Conservation (phyloP, 2,888 invertebrate genomes). For the Drosophila parthenogenetica region DNA sequence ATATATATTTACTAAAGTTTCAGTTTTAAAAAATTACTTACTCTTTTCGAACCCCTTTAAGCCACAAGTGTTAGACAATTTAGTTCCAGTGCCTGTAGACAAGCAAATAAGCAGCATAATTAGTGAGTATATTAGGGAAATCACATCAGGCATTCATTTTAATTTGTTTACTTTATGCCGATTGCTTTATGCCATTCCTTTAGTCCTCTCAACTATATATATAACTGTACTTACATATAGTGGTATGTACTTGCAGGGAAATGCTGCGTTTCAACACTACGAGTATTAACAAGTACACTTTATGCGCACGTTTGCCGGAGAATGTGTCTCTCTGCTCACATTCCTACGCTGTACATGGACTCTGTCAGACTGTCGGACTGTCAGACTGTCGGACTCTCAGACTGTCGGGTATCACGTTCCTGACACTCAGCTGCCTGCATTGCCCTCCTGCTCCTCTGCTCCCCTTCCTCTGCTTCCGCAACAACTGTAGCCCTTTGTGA, state of each 20-base stretch:
- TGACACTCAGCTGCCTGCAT: constrained; percentile 65
- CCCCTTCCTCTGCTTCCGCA: constrained; percentile 20
- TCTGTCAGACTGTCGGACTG: constrained; percentile 31
- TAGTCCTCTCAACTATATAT: constrained; percentile 14
- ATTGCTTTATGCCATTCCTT: constrained; percentile 32
- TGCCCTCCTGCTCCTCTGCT: constrained; percentile 26
- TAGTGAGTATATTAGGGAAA: constrained; percentile 16
- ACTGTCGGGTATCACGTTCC: constrained; percentile 33
- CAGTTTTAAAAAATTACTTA: constrained; percentile 7
- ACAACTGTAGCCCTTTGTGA: constrained; percentile 77
- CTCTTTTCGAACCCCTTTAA: background rate
- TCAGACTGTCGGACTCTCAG: constrained; percentile 12
- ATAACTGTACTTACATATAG: constrained; percentile 7
- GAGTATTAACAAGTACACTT: constrained; percentile 73
- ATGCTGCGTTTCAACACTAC: constrained; percentile 69
- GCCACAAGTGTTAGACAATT: too few species aligned
- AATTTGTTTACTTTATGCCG: constrained; percentile 57
- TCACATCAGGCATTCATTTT: constrained; percentile 46
- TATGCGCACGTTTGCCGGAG: constrained; percentile 49
- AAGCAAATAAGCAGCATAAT: constrained; percentile 7
- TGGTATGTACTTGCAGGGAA: constrained; percentile 58
- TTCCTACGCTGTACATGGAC: constrained; percentile 70
- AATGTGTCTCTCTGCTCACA: constrained; percentile 57
- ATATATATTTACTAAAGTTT: too few species aligned
- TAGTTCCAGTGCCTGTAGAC: background rate